Conservation (phyloP, 2,113 vertebrate species). For the Damaliscus lunatus region DNA sequence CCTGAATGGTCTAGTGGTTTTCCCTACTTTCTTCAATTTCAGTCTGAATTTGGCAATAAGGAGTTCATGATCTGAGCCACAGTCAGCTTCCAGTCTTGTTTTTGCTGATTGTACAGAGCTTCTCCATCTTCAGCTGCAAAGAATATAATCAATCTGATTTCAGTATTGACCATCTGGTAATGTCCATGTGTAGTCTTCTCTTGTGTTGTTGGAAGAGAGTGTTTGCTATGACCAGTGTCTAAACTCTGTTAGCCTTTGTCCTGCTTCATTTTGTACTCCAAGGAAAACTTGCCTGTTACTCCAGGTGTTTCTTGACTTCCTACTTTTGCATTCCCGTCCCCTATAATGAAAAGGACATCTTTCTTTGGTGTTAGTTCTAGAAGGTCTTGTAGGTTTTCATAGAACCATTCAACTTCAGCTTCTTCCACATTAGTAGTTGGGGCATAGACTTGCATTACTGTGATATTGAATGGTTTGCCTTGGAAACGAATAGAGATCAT, state of each 20-base stretch:
- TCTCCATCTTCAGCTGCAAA: not conserved
- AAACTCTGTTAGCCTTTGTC: not conserved
- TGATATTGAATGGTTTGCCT: not conserved
- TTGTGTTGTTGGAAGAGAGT: not conserved
- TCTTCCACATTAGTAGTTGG: not conserved
- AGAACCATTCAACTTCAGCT: not conserved
- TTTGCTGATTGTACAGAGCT: not conserved
- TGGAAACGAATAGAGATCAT: not conserved
- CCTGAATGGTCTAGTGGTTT: not conserved
- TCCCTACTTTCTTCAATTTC: not conserved
- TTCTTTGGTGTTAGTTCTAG: not conserved
- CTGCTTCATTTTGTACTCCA: not conserved
- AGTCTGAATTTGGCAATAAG: not conserved
- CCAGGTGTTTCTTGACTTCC: not conserved
- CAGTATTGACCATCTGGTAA: not conserved
- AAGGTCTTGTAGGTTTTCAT: not conserved
- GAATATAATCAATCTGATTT: not conserved
- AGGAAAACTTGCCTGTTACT: not conserved
- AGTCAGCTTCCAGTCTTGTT: not conserved
- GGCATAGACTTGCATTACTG: not conserved
- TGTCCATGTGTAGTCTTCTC: not conserved
- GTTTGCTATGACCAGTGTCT: not conserved
- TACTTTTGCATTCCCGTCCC: not conserved
- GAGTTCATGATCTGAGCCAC: not conserved
- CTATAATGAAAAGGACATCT: not conserved